Evolutionary conservation across 2,888 invertebrate species (phyloP).

Genomic region (Nephrotoma appendiculata): DNA sequence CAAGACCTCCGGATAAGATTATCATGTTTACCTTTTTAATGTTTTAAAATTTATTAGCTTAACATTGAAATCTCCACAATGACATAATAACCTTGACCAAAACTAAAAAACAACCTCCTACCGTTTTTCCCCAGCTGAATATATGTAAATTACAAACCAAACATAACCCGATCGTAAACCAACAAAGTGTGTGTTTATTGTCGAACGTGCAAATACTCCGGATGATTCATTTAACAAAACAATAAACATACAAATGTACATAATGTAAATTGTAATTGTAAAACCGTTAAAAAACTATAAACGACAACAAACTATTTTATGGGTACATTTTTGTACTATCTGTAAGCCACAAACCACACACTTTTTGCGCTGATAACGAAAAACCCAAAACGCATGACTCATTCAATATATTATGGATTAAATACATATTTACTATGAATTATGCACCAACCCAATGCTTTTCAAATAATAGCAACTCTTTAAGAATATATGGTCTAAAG

Average conservation of each 20-base stretch:
- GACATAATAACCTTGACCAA: neutral
- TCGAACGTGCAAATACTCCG: neutral
- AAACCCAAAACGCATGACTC: neutral
- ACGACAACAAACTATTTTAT: neutral
- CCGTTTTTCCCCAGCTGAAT: neutral
- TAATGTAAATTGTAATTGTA: neutral
- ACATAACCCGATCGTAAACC: neutral
- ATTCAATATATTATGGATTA: neutral
- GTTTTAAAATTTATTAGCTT: too few species aligned
- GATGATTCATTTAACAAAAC: neutral
- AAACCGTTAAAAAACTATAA: neutral
- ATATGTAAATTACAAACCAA: neutral
- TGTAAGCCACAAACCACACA: neutral
- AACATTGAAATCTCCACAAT: too few species aligned
- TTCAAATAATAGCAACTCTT: neutral
- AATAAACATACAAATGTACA: neutral
- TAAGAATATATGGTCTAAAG: neutral
- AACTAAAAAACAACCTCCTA: neutral
- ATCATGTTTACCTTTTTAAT: too few species aligned
- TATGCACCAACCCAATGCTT: neutral
- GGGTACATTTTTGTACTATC: neutral
- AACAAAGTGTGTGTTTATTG: neutral
- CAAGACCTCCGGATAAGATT: too few species aligned
- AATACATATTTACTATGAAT: neutral
- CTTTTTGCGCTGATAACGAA: neutral